Base-by-base conservation (phyloP, 1,140 invertebrate species). In the Megalonaias nervosa region DNA sequence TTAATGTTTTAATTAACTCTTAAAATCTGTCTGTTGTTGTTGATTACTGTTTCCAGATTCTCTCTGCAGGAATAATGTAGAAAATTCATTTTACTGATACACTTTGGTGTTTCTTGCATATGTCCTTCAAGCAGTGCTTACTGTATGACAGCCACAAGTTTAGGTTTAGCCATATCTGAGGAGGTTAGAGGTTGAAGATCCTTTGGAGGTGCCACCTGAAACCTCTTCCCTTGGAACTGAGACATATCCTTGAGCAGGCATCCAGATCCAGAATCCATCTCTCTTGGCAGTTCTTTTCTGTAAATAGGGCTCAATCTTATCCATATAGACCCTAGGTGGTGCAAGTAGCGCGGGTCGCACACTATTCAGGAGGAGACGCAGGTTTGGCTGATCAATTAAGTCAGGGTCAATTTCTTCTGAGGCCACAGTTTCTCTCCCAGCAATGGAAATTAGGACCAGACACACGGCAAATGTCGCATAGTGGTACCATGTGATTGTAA, bases 211-310 rank as follows among this genome's bases (percentile, higher is more conserved):
- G 15, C 67, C 61, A 60, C 66, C 76, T 15, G 75, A 74, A 13
- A 55, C 62, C 14, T 79, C 64, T 38, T 82, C 82, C 48, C 82
- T 78, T 59, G 71, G 71, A 26, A 88, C 83, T 21, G 85, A 81
- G 55, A 88, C 85, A 71, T 87, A 88, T 60, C 87, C 87, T 66
- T 87, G 86, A n/a, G 87, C 85, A 19, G 87, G 87, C 86, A 88
- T 87, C 87, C 87, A 88, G 61, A 88, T 85, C 85, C 86, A 87
- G 68, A 84, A 83, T 16, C 84, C 81, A 31, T 81, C 86, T 65
- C 83, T 58, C 69, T 86, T 85, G 72, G 66, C 62, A 0, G 82
- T 15, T 21, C 21, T 31, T 58, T 69, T 73, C 38, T 82, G 69
- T 19, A 81, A 74, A 77, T 64, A 79, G 66, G 48, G 74, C 68